Percentiles rank a stretch among this genome's conserved stretches.
phyloP scores from a whole-genome alignment of 1,140 invertebrate species.

The Drepana arcuata region DNA sequence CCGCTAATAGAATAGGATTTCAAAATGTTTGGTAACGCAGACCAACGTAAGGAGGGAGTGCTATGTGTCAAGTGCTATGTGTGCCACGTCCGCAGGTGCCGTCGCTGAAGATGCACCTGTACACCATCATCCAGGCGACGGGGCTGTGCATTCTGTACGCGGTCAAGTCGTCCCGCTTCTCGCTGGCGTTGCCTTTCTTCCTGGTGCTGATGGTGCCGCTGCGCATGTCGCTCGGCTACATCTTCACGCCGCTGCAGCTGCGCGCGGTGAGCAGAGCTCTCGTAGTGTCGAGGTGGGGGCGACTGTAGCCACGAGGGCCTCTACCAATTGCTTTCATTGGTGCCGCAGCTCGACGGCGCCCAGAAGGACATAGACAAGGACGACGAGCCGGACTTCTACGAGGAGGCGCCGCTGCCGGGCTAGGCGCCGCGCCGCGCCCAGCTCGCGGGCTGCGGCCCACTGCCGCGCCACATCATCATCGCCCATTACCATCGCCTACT shows the following conservation, averaged over 20 bases:
- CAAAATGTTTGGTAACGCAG: too few relatives aligned
- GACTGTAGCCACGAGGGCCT: too few relatives aligned
- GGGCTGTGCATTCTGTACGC: conserved; percentile 86
- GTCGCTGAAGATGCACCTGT: conserved; percentile 94
- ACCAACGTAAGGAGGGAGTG: too few relatives aligned
- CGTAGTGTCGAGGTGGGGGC: too few relatives aligned
- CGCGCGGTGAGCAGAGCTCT: conserved; percentile 77
- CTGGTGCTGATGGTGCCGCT: conserved; percentile 92
- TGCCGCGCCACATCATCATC: not conserved
- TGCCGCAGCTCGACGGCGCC: conserved; percentile 82
- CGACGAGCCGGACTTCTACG: conserved; percentile 95
- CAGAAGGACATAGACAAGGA: conserved; percentile 82
- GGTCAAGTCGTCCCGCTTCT: conserved; percentile 90
- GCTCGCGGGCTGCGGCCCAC: not conserved
- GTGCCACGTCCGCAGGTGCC: conserved; percentile 87
- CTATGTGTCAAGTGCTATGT: too few relatives aligned
- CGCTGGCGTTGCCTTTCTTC: conserved; percentile 93
- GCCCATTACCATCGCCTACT: too few relatives aligned
- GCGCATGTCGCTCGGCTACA: conserved; percentile 78
- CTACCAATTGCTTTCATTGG: conserved; percentile 8
- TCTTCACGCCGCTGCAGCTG: conserved; percentile 87
- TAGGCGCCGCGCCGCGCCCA: conserved; percentile 29
- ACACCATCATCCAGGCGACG: conserved; percentile 86
- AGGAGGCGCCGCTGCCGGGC: conserved; percentile 85
- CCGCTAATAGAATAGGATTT: too few relatives aligned